These are phyloP conservation scores for Catocala nupta DNA, from an alignment of 2,888 invertebrate genomes.

Conservation along the genomic window DNA sequence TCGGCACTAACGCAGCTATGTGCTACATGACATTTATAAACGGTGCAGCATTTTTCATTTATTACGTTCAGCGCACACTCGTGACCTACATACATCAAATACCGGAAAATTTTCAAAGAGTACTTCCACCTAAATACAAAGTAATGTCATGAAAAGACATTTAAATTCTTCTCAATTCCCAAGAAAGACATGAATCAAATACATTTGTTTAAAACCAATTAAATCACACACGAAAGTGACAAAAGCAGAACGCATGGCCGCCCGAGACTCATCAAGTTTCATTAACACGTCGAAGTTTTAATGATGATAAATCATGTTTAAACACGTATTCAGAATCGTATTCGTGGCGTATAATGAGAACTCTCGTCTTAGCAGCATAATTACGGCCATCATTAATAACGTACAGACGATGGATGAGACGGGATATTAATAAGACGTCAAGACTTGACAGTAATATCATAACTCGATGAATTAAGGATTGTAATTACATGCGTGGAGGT, in stretches of 20 bases:
- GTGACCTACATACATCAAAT: too few species aligned
- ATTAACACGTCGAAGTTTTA: conserved; percentile 72
- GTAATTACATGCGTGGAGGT: conserved; percentile 43
- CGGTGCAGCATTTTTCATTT: too few species aligned
- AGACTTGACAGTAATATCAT: conserved; percentile 65
- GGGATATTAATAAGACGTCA: conserved; percentile 71
- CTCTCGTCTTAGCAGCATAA: conserved; percentile 69
- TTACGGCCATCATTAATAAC: conserved; percentile 78
- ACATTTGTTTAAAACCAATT: conserved; percentile 29
- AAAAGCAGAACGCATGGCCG: conserved; percentile 47
- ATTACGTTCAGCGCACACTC: too few species aligned
- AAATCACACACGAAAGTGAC: conserved; percentile 38
- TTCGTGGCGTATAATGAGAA: conserved; percentile 64
- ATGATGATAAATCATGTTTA: conserved; percentile 75
- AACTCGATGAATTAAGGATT: conserved; percentile 62
- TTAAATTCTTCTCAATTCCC: not conserved
- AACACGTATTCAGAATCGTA: conserved; percentile 68
- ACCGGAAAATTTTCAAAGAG: too few species aligned
- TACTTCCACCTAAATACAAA: too few species aligned
- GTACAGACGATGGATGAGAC: conserved; percentile 67
- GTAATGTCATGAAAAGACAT: not conserved
- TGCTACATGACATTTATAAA: too few species aligned
- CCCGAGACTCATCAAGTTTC: conserved; percentile 64
- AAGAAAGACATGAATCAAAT: conserved; percentile 6
- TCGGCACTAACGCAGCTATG: too few species aligned